phyloP scores from a whole-genome alignment of 2,113 vertebrate genomes.

The Urocitellus parryii region DNA sequence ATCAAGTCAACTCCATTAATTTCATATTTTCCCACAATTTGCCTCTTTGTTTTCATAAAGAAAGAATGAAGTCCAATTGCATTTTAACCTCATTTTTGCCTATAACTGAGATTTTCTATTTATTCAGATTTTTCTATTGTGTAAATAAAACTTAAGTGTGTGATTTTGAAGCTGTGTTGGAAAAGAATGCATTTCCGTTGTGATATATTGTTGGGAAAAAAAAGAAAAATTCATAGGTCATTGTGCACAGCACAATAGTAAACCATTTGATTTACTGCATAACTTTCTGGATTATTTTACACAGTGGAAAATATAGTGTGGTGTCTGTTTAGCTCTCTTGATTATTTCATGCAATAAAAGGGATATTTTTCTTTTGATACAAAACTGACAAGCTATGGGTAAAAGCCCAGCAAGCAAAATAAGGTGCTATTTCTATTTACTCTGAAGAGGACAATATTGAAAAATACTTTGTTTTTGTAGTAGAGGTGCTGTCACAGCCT shows the following conservation, averaged over 20 bases:
- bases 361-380: constrained; percentile 48
- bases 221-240: neutral
- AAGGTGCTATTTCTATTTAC: constrained; percentile 65
- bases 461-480: constrained; percentile 60
- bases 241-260: neutral
- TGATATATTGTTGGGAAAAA: neutral
- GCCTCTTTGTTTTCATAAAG: neutral
- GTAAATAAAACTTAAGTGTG: neutral
- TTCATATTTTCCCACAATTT: neutral
- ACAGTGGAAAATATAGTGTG: neutral
- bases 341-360: constrained; percentile 63
- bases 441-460: constrained; percentile 27
- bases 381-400: constrained; percentile 19
- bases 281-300: constrained; percentile 59
- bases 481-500: constrained; percentile 24
- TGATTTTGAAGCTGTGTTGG: neutral
- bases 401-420: constrained; percentile 53
- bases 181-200: constrained; percentile 44
- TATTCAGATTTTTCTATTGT: neutral
- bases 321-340: constrained; percentile 56
- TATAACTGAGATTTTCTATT: constrained; percentile 3
- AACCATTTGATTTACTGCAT: constrained; percentile 36
- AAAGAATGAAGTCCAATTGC: neutral
- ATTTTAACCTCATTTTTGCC: neutral
- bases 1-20: neutral